Percentiles rank a stretch among this genome's conserved stretches.
These are phyloP conservation scores for Dolomedes plantarius DNA, from an alignment of 2,888 invertebrate species.

Conservation along the genomic window DNA sequence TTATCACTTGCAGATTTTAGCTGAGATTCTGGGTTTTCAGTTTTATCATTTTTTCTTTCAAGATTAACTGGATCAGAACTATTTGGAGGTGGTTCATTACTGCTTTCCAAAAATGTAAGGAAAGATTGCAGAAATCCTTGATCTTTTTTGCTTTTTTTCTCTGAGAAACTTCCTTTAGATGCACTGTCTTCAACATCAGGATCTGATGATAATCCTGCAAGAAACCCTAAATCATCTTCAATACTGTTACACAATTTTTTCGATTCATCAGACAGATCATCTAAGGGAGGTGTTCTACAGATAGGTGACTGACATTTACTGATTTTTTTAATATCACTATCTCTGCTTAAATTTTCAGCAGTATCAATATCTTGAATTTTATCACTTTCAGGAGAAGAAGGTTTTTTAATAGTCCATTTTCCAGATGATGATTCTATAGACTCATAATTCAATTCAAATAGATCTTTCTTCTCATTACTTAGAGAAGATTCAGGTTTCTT, in stretches of 20 bases:
- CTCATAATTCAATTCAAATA: constrained; percentile 58
- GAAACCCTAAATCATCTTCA: constrained; percentile 71
- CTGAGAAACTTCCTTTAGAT: constrained; percentile 62
- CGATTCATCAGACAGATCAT: constrained; percentile 66
- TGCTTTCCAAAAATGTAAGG: constrained; percentile 68
- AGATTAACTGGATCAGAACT: constrained; percentile 20
- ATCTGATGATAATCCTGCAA: constrained; percentile 64
- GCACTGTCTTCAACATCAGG: constrained; percentile 64
- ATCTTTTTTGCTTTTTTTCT: constrained; percentile 55
- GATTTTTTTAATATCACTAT: constrained; percentile 21
- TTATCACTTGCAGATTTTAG: constrained; percentile 26
- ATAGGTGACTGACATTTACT: constrained; percentile 39
- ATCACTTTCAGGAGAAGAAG: constrained; percentile 8
- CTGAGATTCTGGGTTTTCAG: constrained; percentile 1
- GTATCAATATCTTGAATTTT: background rate
- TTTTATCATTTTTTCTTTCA: constrained; percentile 27
- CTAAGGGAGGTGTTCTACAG: constrained; percentile 56
- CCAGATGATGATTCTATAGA: constrained; percentile 34
- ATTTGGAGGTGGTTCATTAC: constrained; percentile 58
- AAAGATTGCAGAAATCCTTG: constrained; percentile 70
- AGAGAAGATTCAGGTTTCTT: constrained; percentile 42
- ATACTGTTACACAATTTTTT: constrained; percentile 68
- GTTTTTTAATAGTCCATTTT: constrained; percentile 50
- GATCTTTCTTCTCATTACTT: constrained; percentile 31
- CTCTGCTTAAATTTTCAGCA: constrained; percentile 28